Percentiles rank a stretch among this genome's conserved stretches.
phyloP scores from a whole-genome alignment of 2,888 invertebrate species.

The Pseudoips prasinana region DNA sequence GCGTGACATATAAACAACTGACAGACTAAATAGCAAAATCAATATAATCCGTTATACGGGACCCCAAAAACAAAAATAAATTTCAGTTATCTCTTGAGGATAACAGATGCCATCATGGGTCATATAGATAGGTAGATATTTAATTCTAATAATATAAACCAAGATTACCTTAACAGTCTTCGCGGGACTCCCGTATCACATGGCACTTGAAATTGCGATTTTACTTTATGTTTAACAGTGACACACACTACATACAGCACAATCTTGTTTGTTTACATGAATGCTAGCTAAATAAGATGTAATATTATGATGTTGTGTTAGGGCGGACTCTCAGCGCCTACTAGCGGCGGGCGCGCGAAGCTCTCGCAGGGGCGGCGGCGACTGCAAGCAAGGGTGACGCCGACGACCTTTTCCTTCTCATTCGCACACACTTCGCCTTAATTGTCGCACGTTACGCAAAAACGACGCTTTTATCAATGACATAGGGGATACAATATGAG shows the following conservation, averaged over 20 bases:
- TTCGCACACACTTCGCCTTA: constrained; percentile 59
- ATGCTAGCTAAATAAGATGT: constrained; percentile 57
- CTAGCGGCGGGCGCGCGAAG: constrained; percentile 65
- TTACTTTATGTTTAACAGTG: constrained; percentile 4
- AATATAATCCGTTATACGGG: too few species aligned
- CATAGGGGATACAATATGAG: constrained; percentile 66
- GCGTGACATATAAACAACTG: too few species aligned
- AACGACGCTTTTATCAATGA: constrained; percentile 77
- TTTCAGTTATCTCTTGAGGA: too few species aligned
- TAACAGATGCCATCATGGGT: too few species aligned
- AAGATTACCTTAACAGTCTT: constrained; percentile 27
- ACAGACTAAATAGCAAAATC: too few species aligned
- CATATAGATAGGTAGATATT: too few species aligned
- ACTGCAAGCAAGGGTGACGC: constrained; percentile 45
- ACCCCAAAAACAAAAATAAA: too few species aligned
- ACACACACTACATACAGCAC: constrained; percentile 45
- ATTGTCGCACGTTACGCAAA: constrained; percentile 68
- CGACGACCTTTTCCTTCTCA: constrained; percentile 46
- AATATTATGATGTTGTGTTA: constrained; percentile 60
- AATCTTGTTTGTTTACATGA: constrained; percentile 73
- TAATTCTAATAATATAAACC: constrained; percentile 5
- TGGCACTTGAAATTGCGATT: constrained; percentile 1
- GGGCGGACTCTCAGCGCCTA: constrained; percentile 75
- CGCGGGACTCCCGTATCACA: constrained; percentile 12
- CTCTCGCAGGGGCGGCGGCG: constrained; percentile 54